Base-by-base conservation (phyloP, 2,113 vertebrate species). In the Cettia cetti region DNA sequence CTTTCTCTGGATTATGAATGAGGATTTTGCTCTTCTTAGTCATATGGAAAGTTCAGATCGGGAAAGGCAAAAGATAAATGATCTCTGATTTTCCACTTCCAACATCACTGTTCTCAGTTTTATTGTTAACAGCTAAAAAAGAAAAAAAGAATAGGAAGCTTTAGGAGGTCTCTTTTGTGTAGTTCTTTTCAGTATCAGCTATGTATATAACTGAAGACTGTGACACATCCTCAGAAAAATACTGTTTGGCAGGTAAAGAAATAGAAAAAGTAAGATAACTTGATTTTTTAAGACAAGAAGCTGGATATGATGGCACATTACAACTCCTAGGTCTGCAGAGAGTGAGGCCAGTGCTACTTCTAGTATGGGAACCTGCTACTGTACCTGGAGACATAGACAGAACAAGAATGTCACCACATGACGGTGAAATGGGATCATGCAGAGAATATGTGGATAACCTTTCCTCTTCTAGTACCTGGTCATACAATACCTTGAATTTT, bases 21-120 rank as follows among this genome's bases (percentile, higher is more conserved):
- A 89, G 26, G n/a, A 74, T 57, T 76, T 35, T 91, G 33, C 37
- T 78, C 45, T 54, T 78, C 40, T 54, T 47, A 90, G 35, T 86
- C 47, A 54, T 35, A 37, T 44, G 27, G 24, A 71, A 86, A 81
- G 47, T 63, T 90, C 76, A 81, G 64, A 75, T 70, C 1, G 1
- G 7, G 76, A 95, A 92, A 92, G 19, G 47, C 16, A 83, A 94
- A 90, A 90, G 50, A 87, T 82, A 76, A 95, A 91, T 57, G 53
- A 50, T 44, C 31, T 72, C 64, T 56, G n/a, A 47, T 96, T 90
- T 95, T 92, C 35, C 30, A 70, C 63, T 80, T 94, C 44, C 50
- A 74, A 7, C 65, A 74, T n/a, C 19, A 63, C 42, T 63, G 21
- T 70, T 93, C 82, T 65, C 39, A 47, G 35, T 83, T 59, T 57